phyloP scores from a whole-genome alignment of 2,888 invertebrate species.

The Drosophila melanosoma region DNA sequence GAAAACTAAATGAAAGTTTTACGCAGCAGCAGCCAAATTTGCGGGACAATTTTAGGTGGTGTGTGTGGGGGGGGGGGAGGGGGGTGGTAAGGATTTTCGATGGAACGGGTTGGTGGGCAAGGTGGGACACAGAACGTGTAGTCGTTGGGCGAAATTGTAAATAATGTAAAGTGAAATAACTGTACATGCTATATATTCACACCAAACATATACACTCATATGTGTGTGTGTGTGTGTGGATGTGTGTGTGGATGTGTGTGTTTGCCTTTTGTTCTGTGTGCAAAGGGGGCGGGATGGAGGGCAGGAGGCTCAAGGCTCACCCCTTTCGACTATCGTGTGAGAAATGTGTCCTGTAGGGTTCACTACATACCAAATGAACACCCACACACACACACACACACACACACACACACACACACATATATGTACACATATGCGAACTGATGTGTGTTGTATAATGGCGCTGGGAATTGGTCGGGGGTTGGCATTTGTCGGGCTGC shows the following conservation, averaged over 20 bases:
- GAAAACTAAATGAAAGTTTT: conserved; percentile 82
- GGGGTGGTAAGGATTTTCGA: background rate
- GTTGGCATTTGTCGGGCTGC: conserved; percentile 50
- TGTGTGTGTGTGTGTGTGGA: conserved; percentile 23
- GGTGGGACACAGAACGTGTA: conserved; percentile 16
- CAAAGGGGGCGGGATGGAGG: conserved; percentile 15
- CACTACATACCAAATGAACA: conserved; percentile 79
- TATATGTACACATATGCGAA: conserved; percentile 4
- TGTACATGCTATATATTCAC: conserved; percentile 66
- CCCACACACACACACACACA: conserved; percentile 37
- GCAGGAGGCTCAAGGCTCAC: conserved; percentile 50
- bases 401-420: conserved; percentile 11
- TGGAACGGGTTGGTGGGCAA: no score
- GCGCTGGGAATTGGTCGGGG: conserved; percentile 61
- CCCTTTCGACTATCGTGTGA: conserved; percentile 61
- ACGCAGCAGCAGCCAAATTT: conserved; percentile 52
- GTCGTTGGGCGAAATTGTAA: conserved; percentile 74
- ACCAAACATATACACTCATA: conserved; percentile 21
- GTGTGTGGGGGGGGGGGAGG: background rate
- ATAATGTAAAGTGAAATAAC: conserved; percentile 80
- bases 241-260: conserved; percentile 42
- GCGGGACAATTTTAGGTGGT: conserved; percentile 1
- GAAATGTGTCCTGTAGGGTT: conserved; percentile 81
- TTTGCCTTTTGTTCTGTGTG: conserved; percentile 62
- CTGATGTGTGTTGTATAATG: conserved; percentile 58